Base-by-base conservation (phyloP, 2,888 invertebrate genomes). In the Drosophila affinis region DNA sequence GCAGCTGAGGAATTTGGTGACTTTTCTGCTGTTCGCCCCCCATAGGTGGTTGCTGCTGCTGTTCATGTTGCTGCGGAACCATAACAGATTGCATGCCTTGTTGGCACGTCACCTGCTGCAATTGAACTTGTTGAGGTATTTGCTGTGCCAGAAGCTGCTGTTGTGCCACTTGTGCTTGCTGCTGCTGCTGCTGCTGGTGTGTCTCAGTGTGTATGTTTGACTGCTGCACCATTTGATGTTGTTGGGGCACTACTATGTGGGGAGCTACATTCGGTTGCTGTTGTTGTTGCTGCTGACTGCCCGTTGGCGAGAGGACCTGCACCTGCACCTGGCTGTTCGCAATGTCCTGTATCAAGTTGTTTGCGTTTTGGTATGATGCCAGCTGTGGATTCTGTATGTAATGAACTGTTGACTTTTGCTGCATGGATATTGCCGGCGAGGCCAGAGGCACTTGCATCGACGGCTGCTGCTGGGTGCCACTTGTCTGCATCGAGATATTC, bases 371-470 rank as follows among this genome's bases (percentile, higher is more conserved):
- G 64, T 87, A 87, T 17, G 88, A 78, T 44, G 86, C 82, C 47
- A 82, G 82, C 71, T 89, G 88, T 4, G 90, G 81, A 48, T 90
- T 81, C 69, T 89, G 89, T 54, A 89, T 89, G 12, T 89, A 89
- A 58, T 87, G 82, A 54, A 89, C 78, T 18, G 87, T 76, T 9
- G 89, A 55, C 49, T 78, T 83, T 57, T 87, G 90, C 29, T 77
- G 77, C 59, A 70, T 59, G 7, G 80, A 57, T 27, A 86, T 75
- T 18, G 88, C 71, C 14, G 89, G 76, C 4, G 84, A 49, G 29
- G 62, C 68, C 39, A 53, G 59, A 39, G 58, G 64, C 34, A 52
- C 74, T 62, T 59, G 58, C 29, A 55, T 47, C 57, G 39, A 14
- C 34, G 47, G 17, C 56, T 80, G 82, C 29, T 76, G 77, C 21